Conservation (phyloP, 2,888 invertebrate genomes). For the Tinea pellionella region DNA sequence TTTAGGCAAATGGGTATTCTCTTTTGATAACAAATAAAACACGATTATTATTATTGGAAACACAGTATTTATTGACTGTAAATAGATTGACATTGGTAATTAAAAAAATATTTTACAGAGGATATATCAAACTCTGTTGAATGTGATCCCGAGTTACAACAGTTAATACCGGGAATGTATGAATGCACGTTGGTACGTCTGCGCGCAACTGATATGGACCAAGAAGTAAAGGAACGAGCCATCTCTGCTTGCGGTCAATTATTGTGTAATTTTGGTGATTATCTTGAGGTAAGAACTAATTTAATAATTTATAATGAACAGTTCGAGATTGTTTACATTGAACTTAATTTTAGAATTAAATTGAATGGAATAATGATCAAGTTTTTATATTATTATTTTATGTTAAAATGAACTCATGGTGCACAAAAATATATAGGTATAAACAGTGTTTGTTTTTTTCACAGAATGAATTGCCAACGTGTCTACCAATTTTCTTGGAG, state of each 20-base stretch:
- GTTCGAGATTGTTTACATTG: too few species aligned
- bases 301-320: neutral
- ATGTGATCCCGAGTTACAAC: conserved; percentile 47
- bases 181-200: conserved; percentile 86
- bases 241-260: conserved; percentile 97
- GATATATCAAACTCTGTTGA: neutral
- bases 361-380: too few species aligned
- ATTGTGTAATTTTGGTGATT: conserved; percentile 91
- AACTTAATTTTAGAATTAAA: too few species aligned
- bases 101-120: neutral
- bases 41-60: too few species aligned
- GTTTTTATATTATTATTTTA: too few species aligned
- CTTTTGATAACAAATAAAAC: too few species aligned
- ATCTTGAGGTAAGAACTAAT: conserved; percentile 64
- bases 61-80: too few species aligned
- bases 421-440: too few species aligned
- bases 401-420: too few species aligned
- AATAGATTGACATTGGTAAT: too few species aligned
- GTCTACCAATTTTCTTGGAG: conserved; percentile 95
- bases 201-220: conserved; percentile 96
- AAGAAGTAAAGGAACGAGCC: conserved; percentile 98
- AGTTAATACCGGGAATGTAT: conserved; percentile 86
- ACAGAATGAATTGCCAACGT: conserved; percentile 79
- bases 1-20: too few species aligned
- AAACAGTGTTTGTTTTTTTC: conserved; percentile 24